Evolutionary conservation across 1,140 invertebrate genomes (phyloP), one percentile per base, ranked within the genome.

Genomic region (Eueides isabella): DNA sequence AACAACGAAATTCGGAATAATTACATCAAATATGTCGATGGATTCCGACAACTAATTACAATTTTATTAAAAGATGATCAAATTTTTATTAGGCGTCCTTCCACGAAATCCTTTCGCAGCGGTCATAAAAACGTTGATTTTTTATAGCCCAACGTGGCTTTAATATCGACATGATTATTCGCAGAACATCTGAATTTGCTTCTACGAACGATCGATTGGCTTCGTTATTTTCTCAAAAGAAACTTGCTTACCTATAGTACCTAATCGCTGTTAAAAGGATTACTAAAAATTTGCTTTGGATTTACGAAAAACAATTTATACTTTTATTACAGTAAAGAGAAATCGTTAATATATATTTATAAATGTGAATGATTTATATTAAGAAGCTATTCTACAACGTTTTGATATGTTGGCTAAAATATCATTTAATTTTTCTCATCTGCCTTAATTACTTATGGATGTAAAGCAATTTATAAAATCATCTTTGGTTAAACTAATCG

Each of bases 141-240:
- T 72, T 71, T 77, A 74, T 74, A 76, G 29, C 67, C 28, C 41
- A 61, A 67, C 55, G 67, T 76, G 66, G 78, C 73, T 77, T 77
- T 79, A 76, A 81, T 79, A 79, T 79, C 74, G 75, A 73, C 74
- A 66, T 77, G 69, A 75, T 80, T 75, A 81, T 83, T 83, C 81
- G 72, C 72, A 55, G 79, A 83, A 81, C 71, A 82, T 78, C 75
- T 67, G 73, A 80, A 80, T 79, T 72, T 67, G 71, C 41, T 81
- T 79, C 75, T 68, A 64, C 77, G 78, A 77, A 31, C 61, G 41
- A 63, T 48, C 71, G 71, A 73, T 75, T 70, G 23, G 26, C 41
- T 28, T 38, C 48, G 6, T 71, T 55, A 38, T 19, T 55, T 70
- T 61, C 31, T 62, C 14, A 35, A 66, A 19, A 33, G 64, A 66